These are phyloP conservation scores for Panagrolaimus sp. DNA, from an alignment of 1,140 invertebrate genomes.

Conservation along the genomic window DNA sequence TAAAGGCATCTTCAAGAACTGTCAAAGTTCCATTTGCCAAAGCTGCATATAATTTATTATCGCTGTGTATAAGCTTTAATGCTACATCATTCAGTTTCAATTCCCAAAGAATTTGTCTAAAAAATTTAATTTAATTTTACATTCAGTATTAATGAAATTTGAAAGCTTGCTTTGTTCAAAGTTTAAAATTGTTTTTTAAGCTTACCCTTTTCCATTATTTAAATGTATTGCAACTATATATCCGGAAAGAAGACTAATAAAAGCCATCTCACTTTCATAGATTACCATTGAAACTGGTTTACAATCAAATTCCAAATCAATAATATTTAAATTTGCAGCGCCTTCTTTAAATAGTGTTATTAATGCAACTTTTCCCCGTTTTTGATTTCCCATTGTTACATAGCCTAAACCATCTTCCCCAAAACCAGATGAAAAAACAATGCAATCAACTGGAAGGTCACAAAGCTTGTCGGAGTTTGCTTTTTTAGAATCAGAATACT, in stretches of 20 bases:
- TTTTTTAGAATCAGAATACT: neutral
- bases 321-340: conserved; percentile 59
- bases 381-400: conserved; percentile 61
- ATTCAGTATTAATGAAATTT: conserved; percentile 16
- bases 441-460: conserved; percentile 48
- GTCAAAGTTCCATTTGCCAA: conserved; percentile 63
- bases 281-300: conserved; percentile 60
- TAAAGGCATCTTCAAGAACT: conserved; percentile 60
- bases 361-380: conserved; percentile 58
- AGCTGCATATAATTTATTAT: conserved; percentile 60
- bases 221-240: conserved; percentile 59
- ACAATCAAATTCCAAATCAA: conserved; percentile 61
- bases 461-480: conserved; percentile 40
- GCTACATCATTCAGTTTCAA: conserved; percentile 62
- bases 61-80: conserved; percentile 58
- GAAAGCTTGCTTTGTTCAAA: neutral
- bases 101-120: conserved; percentile 60
- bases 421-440: conserved; percentile 36
- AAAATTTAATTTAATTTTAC: conserved; percentile 16
- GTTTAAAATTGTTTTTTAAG: neutral
- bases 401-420: conserved; percentile 40
- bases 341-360: conserved; percentile 55
- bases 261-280: conserved; percentile 57
- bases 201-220: conserved; percentile 23
- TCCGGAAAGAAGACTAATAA: conserved; percentile 61